These are phyloP conservation scores for Arion vulgaris DNA, from an alignment of 1,140 invertebrate genomes.

Conservation along the genomic window DNA sequence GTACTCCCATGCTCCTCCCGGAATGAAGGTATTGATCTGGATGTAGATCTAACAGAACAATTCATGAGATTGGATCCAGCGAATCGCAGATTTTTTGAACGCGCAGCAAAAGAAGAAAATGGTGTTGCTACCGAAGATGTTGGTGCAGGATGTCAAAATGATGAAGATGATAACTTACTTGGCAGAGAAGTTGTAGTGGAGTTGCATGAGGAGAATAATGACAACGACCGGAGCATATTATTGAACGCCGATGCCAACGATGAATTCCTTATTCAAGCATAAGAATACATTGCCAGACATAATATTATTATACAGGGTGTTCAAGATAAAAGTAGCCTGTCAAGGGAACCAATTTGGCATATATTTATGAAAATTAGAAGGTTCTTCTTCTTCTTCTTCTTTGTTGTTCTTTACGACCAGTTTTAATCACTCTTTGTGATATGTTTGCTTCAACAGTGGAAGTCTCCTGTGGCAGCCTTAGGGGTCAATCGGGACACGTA, in stretches of 20 bases:
- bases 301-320: too few species aligned
- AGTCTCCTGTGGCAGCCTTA: too few species aligned
- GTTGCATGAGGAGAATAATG: background rate
- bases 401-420: too few species aligned
- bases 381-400: too few species aligned
- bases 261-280: background rate
- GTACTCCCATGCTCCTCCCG: constrained; percentile 4
- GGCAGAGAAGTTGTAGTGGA: background rate
- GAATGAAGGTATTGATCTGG: background rate
- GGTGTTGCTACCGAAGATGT: background rate
- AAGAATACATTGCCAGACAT: background rate
- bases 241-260: background rate
- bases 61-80: background rate
- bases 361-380: too few species aligned
- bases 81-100: too few species aligned
- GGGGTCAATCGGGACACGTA: too few species aligned
- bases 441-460: too few species aligned
- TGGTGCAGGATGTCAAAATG: background rate
- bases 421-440: too few species aligned
- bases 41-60: background rate
- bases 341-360: too few species aligned
- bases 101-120: background rate
- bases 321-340: too few species aligned
- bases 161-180: background rate
- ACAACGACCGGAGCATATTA: background rate